Evolutionary conservation across 2,797 vertebrate species (phyloP), one percentile per base, ranked within the genome.

Genomic region (Sylvia borin): DNA sequence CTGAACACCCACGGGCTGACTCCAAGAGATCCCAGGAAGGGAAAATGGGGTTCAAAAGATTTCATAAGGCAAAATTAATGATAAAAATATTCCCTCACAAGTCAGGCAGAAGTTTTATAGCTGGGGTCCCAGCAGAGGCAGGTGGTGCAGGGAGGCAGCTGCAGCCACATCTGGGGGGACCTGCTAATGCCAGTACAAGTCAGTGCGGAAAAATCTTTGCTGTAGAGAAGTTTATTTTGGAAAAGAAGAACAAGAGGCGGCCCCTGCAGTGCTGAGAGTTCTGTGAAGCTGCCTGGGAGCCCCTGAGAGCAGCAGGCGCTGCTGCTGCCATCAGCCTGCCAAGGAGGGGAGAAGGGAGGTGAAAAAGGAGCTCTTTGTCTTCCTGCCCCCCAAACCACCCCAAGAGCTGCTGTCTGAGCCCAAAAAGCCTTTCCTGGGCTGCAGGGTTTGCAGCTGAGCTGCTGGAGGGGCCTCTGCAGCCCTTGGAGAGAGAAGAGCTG

Each of bases 301-400:
- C 50, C 71, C 22, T 7, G 32, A 62, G 67, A 51, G 53, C 61
- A n/a, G 53, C 4, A 2, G 3, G 45, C 10, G 4, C 55, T 5
- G 3, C 16, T 22, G 70, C 55, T 32, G 36, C 87, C 38, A 1
- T 24, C 48, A 42, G 48, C 42, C 34, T 54, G 53, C 31, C 0
- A 0, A 0, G 2, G 31, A 43, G 54, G 71, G 66, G 26, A 61
- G 31, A 10, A 32, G 66, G 53, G 73, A 84, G 48, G 34, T 0
- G 20, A 36, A 34, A 14, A 0, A 1, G 79, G 43, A 71, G 45
- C n/a, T 38, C 31, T 31, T 50, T 20, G 36, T 72, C 48, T 31
- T 47, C 12, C 48, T 62, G 26, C 6, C 54, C 67, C 12, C 18
- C 29, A 2, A 32, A 3, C 19, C 31, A 8, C 31, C 66, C 17